Base-by-base conservation (phyloP, 2,888 invertebrate species). In the Mongoloraphidia duomilia region DNA sequence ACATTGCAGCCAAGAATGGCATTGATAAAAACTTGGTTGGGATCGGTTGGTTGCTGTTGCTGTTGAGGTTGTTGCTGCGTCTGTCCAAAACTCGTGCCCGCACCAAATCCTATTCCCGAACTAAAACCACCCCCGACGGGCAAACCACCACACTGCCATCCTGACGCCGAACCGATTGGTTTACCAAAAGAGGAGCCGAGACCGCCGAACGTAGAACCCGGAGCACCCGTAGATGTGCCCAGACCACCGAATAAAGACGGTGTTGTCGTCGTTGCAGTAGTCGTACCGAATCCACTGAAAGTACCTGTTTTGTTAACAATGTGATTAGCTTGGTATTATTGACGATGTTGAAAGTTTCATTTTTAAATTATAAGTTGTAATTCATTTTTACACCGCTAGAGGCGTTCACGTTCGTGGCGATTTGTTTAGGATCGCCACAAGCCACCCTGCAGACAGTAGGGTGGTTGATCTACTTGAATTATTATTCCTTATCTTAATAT, bases 1-100 rank as follows among this genome's bases (percentile, higher is more conserved):
- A 96, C 78, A 46, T 80, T 81, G 53, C 84, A 84, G 61, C 83
- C 83, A 56, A 83, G 81, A 2, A 88, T 80, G 0, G 86, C 82
- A 51, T 82, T 80, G 9, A 80, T 78, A 41, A 87, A 71, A 0
- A 82, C 81, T 60, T 85, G 84, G 37, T 80, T 76, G 1, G 81
- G 75, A 51, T 77, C 77, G 2, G 74, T 63, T 1, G 73, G 69
- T 35, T 72, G 75, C 51, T 72, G 72, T 43, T 72, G 68, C 54
- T 66, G 69, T 52, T 66, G 67, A 33, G 59, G 60, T 50, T 61
- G 63, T 50, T 61, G 62, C 48, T 67, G 71, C 40, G 70, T 74
- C 53, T 64, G 69, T 9, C 46, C 49, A 45, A 49, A 47, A 40
- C 63, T 65, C 0, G 66, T 60, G 2, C 71, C 58, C 61, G 73